Base-by-base conservation (phyloP, 2,888 invertebrate species). In the Lymantria monacha region DNA sequence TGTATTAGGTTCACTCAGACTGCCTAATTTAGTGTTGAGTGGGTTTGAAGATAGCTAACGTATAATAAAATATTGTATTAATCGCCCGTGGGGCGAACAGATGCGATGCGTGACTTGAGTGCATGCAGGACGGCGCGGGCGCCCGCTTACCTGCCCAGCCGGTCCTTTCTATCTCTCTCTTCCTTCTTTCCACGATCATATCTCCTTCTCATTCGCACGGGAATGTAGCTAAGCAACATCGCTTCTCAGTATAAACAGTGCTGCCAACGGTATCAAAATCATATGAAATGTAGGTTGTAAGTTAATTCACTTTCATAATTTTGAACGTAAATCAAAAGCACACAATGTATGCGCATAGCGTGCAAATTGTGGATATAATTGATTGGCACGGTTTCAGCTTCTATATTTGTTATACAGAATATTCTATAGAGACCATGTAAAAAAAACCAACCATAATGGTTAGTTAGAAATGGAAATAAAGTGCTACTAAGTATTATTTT, bases 91-190 rank as follows among this genome's bases (percentile, higher is more conserved):
- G 42, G 48, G 54, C 42, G 64, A 65, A 65, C 72, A 72, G 68
- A 69, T 69, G 72, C 78, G 78, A 73, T 69, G 72, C 70, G 74
- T 78, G 82, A 80, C 81, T 81, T 79, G 60, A 72, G 66, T 74
- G 74, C 71, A 74, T 70, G 65, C 72, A 69, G 66, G 61, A 55
- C 30, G 37, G 49, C 41, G 38, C 38, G 31, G 63, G 64, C 67
- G 72, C 61, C 66, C 69, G 67, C 62, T 73, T 81, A 79, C 83
- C 81, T 81, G 82, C 74, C 63, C 66, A 68, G 79, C 84, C 80
- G 79, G 83, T 84, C 73, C 72, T 63, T 59, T 53, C 71, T 58
- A 60, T 77, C 77, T 59, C 56, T 58, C 55, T 61, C 55, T 77
- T 76, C 57, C 58, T 67, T 61, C 49, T 58, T 45, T 49, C 51